Base-by-base conservation (phyloP, 2,888 invertebrate species). In the Stenolophus ochropezus region DNA sequence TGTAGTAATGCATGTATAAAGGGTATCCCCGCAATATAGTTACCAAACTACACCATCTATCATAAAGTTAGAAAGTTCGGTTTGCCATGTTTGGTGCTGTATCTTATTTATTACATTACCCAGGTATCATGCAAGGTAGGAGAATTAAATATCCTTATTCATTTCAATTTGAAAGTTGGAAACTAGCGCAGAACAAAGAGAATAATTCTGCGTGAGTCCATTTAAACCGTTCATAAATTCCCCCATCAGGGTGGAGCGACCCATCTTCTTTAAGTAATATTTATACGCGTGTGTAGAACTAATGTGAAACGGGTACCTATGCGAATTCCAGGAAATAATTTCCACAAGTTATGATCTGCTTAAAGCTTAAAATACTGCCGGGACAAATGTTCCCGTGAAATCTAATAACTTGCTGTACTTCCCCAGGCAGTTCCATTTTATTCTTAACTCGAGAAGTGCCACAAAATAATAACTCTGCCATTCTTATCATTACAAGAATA, bases 321-420 rank as follows among this genome's bases (percentile, higher is more conserved):
- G 73, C 49, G 73, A 47, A 51, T 51, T 16, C 49, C 73, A 14
- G 47, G 73, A 73, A 73, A 73, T 73, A 47, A 73, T 73, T 49
- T 73, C 49, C 21, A 5, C 1, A 73, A 73, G 47, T 73, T 73
- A 73, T 73, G 73, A 73, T 73, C 73, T 73, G 73, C 49, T 73
- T 73, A 77, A 77, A 77, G 77, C 77, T 61, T 77, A 77, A 77
- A 58, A 56, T 56, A 77, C 42, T 61, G 61, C 77, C 18, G 23
- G 18, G 77, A 77, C 77, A 77, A 77, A 77, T 77, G 42, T 27
- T 20, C 18, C 16, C 42, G 77, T 47, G 61, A 77, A 77, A 77
- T 77, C 23, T 77, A 77, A 77, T 77, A 77, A 76, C 53, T 18
- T 58, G 33, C 18, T 33, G 56, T 76, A 5, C 56, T 33, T 33